Evolutionary conservation across 2,113 vertebrate species (phyloP).

Genomic region (Laticauda laticaudata): DNA sequence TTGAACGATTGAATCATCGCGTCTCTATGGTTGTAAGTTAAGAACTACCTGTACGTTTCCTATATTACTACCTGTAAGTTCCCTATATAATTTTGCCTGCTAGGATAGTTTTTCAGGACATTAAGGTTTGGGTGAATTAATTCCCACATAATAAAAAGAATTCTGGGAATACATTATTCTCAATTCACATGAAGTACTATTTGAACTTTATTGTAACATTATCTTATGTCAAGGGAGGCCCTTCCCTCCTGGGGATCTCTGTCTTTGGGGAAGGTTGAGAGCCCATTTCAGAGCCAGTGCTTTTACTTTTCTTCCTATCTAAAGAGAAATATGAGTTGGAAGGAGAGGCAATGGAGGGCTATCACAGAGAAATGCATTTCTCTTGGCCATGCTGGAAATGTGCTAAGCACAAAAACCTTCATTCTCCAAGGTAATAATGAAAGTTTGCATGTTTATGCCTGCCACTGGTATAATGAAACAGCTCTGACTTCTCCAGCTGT

Average conservation of each 20-base stretch:
- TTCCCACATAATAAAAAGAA: not conserved
- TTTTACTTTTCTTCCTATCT: not conserved
- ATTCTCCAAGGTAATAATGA: not conserved
- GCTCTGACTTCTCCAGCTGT: not conserved
- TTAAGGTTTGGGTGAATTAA: not conserved
- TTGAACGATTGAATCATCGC: not conserved
- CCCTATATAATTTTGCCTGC: not conserved
- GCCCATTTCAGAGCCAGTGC: not conserved
- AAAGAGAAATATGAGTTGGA: not conserved
- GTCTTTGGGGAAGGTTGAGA: not conserved
- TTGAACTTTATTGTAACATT: not conserved
- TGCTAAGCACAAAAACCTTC: not conserved
- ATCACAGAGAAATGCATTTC: not conserved
- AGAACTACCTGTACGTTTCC: not conserved
- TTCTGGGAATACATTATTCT: not conserved
- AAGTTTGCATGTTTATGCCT: not conserved
- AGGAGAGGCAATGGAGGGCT: not conserved
- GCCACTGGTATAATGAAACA: not conserved
- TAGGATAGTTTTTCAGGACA: not conserved
- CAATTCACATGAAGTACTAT: not conserved
- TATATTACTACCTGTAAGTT: not conserved
- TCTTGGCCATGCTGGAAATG: not conserved
- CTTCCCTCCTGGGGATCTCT: not conserved
- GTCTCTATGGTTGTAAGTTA: not conserved
- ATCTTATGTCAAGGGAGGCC: not conserved